Evolutionary conservation across 2,797 vertebrate genomes (phyloP).

Genomic region (Fistularia commersonii): DNA sequence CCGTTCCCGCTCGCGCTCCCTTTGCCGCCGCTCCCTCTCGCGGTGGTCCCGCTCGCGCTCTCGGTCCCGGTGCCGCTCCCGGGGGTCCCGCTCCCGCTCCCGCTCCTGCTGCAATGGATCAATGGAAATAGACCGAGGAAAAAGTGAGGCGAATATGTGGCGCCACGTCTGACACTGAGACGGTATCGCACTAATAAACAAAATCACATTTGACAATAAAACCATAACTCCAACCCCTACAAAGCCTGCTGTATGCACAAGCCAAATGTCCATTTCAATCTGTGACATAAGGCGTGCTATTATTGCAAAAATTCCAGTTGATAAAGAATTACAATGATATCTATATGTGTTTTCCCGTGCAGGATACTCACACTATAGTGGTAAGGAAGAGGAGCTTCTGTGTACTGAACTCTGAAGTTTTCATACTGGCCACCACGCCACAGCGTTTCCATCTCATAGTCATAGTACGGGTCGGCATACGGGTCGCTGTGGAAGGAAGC

Average conservation of each 20-base stretch:
- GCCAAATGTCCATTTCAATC: too few species aligned
- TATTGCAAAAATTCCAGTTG: neutral
- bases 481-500: constrained; percentile 79
- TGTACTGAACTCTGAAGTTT: constrained; percentile 98
- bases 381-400: constrained; percentile 88
- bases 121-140: too few species aligned
- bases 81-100: constrained; percentile 80
- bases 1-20: constrained; percentile 80
- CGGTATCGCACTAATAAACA: too few species aligned
- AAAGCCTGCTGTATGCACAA: too few species aligned
- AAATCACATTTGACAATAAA: too few species aligned
- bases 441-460: constrained; percentile 93
- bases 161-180: too few species aligned
- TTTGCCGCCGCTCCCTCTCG: constrained; percentile 82
- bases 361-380: constrained; percentile 84
- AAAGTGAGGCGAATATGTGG: too few species aligned
- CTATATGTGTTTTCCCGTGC: too few species aligned
- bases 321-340: neutral
- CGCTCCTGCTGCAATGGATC: constrained; percentile 70
- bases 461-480: constrained; percentile 92
- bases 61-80: constrained; percentile 82
- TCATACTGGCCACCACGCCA: constrained; percentile 98
- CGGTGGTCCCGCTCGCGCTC: constrained; percentile 89
- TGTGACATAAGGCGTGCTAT: too few species aligned
- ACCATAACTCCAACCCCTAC: too few species aligned